Percentiles rank a stretch among this genome's conserved stretches.
Conservation (phyloP, 1,140 invertebrate species). For the Olivierus martensii region DNA sequence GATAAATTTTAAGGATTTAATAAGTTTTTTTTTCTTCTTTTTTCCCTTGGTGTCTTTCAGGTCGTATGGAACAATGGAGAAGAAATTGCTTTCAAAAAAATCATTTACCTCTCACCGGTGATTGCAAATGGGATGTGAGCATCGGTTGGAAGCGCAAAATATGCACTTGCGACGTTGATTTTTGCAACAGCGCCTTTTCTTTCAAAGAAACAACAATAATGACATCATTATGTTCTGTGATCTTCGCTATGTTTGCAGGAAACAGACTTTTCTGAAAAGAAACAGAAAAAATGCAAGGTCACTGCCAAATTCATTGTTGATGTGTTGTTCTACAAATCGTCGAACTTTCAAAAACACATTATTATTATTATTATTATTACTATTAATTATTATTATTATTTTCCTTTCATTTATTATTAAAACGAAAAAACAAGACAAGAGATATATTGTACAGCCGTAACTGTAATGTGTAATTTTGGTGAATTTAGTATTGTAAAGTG, state of each 20-base stretch:
- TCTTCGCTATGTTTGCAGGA: not conserved
- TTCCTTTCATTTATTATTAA: too few relatives aligned
- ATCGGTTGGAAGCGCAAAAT: not conserved
- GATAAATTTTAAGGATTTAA: too few relatives aligned
- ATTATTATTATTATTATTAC: not conserved
- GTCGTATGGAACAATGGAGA: constrained; percentile 14
- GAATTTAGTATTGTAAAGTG: too few relatives aligned
- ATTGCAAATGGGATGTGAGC: constrained; percentile 2
- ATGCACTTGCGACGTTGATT: constrained; percentile 11
- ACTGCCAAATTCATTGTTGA: not conserved
- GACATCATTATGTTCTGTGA: not conserved
- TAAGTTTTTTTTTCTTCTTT: too few relatives aligned
- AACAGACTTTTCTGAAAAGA: not conserved
- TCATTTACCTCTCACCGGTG: constrained; percentile 2
- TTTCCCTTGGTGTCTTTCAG: not conserved
- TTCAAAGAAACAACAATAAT: not conserved
- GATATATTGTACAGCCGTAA: too few relatives aligned
- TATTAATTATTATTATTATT: too few relatives aligned
- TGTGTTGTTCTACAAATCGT: not conserved
- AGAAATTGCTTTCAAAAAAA: constrained; percentile 11
- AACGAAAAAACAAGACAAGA: too few relatives aligned
- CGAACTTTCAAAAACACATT: not conserved
- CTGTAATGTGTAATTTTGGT: too few relatives aligned
- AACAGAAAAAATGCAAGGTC: too few relatives aligned
- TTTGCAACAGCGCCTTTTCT: constrained; percentile 3